Evolutionary conservation across 2,888 invertebrate species (phyloP).

Genomic region (Plusia festucae): DNA sequence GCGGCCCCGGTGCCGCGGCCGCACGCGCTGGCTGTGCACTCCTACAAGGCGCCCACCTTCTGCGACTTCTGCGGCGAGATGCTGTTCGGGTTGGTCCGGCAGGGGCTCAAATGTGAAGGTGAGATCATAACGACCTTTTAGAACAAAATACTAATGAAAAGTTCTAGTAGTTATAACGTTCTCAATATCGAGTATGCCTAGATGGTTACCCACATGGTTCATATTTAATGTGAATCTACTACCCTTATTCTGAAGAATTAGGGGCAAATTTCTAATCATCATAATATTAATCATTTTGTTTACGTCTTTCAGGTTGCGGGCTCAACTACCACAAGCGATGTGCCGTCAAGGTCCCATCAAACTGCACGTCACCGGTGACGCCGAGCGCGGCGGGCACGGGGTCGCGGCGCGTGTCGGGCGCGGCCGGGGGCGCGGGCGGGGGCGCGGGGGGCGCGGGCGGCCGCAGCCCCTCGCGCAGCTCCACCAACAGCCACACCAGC

Average conservation of each 20-base stretch:
- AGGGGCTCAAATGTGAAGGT: slow-evolving; percentile 99
- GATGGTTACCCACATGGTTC: too few species aligned
- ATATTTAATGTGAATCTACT: too few species aligned
- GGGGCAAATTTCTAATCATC: too few species aligned
- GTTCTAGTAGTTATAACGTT: too few species aligned
- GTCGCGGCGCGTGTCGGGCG: slow-evolving; percentile 62
- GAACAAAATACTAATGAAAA: too few species aligned
- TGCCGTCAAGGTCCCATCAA: slow-evolving; percentile 98
- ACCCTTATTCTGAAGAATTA: too few species aligned
- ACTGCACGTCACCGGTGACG: slow-evolving; percentile 90
- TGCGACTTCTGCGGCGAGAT: slow-evolving; percentile 99
- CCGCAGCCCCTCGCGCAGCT: slow-evolving; percentile 94
- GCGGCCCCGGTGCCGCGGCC: slow-evolving; percentile 92
- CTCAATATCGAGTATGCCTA: too few species aligned
- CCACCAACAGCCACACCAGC: slow-evolving; percentile 86
- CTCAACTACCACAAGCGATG: slow-evolving; percentile 99
- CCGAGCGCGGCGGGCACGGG: slow-evolving; percentile 67
- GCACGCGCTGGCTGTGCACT: slow-evolving; percentile 98
- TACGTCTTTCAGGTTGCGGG: slow-evolving; percentile 94
- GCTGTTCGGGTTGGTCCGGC: slow-evolving; percentile 99
- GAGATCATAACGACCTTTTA: slow-evolving; percentile 6
- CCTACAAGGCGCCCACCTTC: slow-evolving; percentile 99
- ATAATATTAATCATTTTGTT: too few species aligned
- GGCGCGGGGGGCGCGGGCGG: slow-evolving; percentile 76
- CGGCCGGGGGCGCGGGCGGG: slow-evolving; percentile 62